A percentile compares a stretch with the other conserved stretches of the same genome.
Conservation (phyloP, 2,888 invertebrate species). For the Acleris sparsana region DNA sequence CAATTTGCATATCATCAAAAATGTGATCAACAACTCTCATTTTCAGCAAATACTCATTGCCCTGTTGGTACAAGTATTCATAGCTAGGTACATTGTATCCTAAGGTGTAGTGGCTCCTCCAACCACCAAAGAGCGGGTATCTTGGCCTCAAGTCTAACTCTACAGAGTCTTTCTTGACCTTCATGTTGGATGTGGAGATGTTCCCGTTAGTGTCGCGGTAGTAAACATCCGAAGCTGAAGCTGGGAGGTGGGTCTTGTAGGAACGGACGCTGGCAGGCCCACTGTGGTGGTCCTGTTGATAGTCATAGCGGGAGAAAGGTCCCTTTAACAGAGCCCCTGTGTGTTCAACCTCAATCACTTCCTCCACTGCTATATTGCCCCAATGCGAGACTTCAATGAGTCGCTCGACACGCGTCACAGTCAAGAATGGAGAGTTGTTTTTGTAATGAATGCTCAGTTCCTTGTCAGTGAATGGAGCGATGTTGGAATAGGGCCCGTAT, state of each 20-base stretch:
- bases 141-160: conserved; percentile 98
- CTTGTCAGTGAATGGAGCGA: conserved; percentile 83
- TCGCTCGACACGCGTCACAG: conserved; percentile 93
- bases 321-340: conserved; percentile 97
- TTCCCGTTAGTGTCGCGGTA: conserved; percentile 99
- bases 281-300: conserved; percentile 95
- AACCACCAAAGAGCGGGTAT: conserved; percentile 99
- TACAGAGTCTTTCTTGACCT: conserved; percentile 94
- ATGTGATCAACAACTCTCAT: conserved; percentile 98
- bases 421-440: conserved; percentile 97
- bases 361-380: conserved; percentile 99
- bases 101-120: conserved; percentile 98
- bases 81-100: conserved; percentile 99
- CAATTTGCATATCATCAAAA: conserved; percentile 97
- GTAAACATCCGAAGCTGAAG: conserved; percentile 97
- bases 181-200: conserved; percentile 98
- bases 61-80: conserved; percentile 94
- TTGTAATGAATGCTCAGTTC: conserved; percentile 94
- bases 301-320: conserved; percentile 98
- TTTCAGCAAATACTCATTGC: conserved; percentile 91
- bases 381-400: conserved; percentile 98
- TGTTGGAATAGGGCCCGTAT: conserved; percentile 94
- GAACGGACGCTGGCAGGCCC: conserved; percentile 95
- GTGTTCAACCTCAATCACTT: conserved; percentile 95
- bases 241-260: conserved; percentile 93